A percentile compares a stretch with the other conserved stretches of the same genome.
phyloP scores from a whole-genome alignment of 2,797 vertebrate genomes.

The Myotis daubentonii region DNA sequence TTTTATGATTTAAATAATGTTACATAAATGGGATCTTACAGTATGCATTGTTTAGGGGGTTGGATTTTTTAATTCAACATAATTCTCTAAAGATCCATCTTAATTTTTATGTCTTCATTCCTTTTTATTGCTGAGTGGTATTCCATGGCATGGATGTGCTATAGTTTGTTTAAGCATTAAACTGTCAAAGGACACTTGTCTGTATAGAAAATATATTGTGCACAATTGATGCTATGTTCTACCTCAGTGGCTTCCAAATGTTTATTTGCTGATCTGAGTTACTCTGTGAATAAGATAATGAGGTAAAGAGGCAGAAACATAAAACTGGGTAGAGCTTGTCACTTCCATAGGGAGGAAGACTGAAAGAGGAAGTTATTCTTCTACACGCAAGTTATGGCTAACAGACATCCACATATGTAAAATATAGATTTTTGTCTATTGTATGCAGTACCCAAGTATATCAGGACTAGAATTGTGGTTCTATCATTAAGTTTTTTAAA shows the following conservation, averaged over 20 bases:
- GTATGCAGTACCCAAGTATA: background rate
- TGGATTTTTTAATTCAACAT: background rate
- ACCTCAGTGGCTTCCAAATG: background rate
- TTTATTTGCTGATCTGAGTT: background rate
- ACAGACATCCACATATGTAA: background rate
- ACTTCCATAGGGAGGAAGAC: background rate
- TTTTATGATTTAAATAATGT: background rate
- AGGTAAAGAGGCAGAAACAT: background rate
- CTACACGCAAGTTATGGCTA: background rate
- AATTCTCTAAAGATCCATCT: background rate
- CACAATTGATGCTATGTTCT: background rate
- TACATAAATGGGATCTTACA: background rate
- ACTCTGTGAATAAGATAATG: background rate
- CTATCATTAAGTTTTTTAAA: background rate
- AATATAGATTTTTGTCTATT: background rate
- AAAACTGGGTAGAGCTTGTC: background rate
- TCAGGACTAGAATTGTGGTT: background rate
- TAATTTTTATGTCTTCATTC: background rate
- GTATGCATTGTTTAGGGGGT: background rate
- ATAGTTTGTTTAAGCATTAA: background rate
- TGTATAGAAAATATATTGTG: background rate
- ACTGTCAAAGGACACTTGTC: background rate
- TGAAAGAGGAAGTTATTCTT: background rate
- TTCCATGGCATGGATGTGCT: background rate
- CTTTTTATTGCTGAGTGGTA: background rate